These are phyloP conservation scores for Stichopus horrens DNA, from an alignment of 53 echinoderm and acorn worm species.

Conservation along the genomic window DNA sequence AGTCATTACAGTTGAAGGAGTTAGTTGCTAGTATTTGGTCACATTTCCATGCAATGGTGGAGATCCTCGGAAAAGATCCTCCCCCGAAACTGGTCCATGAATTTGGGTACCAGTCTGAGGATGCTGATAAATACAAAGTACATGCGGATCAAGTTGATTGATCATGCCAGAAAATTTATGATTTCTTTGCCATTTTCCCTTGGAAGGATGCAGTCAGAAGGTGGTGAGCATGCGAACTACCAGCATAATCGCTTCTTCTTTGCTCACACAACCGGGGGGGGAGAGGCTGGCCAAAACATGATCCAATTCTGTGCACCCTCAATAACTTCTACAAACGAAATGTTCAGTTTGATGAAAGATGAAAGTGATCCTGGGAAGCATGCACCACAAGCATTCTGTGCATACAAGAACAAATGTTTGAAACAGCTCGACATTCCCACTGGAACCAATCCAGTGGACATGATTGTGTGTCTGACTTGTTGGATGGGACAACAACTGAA, in stretches of 20 bases:
- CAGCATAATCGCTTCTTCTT: slow-evolving; percentile 56
- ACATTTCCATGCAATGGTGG: slow-evolving; percentile 45
- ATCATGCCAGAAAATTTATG: slow-evolving; percentile 61
- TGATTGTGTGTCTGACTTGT: too few species aligned
- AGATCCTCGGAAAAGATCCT: slow-evolving; percentile 36
- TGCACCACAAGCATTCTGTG: slow-evolving; percentile 4
- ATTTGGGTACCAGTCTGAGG: slow-evolving; percentile 7
- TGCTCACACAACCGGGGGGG: slow-evolving; percentile 66
- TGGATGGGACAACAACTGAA: too few species aligned
- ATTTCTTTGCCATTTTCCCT: slow-evolving; percentile 50
- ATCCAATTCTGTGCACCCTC: slow-evolving; percentile 42
- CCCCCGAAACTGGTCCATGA: background rate
- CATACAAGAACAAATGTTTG: slow-evolving; percentile 13
- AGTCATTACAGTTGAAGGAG: slow-evolving; percentile 17
- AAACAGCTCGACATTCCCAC: background rate
- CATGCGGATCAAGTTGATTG: slow-evolving; percentile 67
- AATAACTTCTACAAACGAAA: slow-evolving; percentile 23
- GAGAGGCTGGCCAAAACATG: slow-evolving; percentile 56
- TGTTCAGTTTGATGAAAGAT: background rate
- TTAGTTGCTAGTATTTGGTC: slow-evolving; percentile 36
- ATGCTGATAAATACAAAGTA: slow-evolving; percentile 54
- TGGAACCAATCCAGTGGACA: slow-evolving; percentile 9
- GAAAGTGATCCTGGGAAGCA: slow-evolving; percentile 4
- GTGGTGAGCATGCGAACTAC: slow-evolving; percentile 72
- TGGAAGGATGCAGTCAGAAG: slow-evolving; percentile 63